Conservation (phyloP, 2,797 vertebrate species). For the Hydrocynus forskahlii region DNA sequence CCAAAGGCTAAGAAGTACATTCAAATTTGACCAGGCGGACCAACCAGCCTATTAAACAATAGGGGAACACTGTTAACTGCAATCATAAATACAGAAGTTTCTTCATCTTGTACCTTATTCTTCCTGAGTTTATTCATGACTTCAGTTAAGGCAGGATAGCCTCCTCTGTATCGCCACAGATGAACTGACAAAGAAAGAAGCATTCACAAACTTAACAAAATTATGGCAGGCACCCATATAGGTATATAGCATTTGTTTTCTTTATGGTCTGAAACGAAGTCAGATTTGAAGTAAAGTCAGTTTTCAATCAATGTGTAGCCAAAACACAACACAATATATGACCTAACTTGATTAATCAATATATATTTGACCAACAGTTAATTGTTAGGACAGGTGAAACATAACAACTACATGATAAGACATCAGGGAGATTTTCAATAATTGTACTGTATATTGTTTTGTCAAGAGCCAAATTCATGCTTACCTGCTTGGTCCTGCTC, state of each 20-base stretch:
- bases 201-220: neutral
- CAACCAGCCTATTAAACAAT: too few relatives aligned
- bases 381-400: neutral
- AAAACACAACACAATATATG: neutral
- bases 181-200: constrained; percentile 82
- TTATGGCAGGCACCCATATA: neutral
- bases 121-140: constrained; percentile 95
- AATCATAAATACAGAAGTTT: too few relatives aligned
- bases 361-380: neutral
- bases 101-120: constrained; percentile 82
- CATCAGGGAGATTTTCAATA: too few relatives aligned
- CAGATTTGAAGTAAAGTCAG: neutral
- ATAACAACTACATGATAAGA: neutral
- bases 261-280: neutral
- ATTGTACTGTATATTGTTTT: neutral
- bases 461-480: neutral
- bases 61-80: too few relatives aligned
- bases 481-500: constrained; percentile 98
- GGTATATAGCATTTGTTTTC: neutral
- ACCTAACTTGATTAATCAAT: neutral
- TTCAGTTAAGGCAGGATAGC: constrained; percentile 95
- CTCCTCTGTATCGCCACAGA: constrained; percentile 95
- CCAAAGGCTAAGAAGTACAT: too few relatives aligned
- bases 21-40: too few relatives aligned
- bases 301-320: neutral